Evolutionary conservation across 23 tunicate genomes (phyloP).

Genomic region (Aplidium turbinatum): DNA sequence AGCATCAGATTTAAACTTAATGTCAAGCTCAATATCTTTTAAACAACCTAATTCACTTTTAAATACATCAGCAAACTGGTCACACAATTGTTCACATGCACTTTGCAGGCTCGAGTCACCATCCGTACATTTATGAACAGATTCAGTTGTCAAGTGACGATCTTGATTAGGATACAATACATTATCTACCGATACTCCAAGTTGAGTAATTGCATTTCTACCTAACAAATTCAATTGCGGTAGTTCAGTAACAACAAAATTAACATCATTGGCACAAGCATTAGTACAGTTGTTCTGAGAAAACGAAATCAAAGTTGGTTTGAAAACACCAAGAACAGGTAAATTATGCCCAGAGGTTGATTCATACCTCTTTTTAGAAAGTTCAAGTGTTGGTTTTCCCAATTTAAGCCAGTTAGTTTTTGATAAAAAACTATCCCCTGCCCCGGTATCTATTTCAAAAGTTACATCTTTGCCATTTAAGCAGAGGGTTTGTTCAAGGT

Average conservation of each 20-base stretch:
- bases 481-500: constrained; percentile 5
- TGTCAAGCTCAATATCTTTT: constrained; percentile 33
- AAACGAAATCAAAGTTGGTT: neutral
- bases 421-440: constrained; percentile 23
- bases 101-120: constrained; percentile 11
- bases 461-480: neutral
- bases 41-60: constrained; percentile 28
- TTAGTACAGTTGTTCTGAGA: neutral
- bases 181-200: constrained; percentile 28
- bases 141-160: neutral
- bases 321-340: constrained; percentile 20
- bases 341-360: constrained; percentile 26
- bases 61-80: constrained; percentile 22
- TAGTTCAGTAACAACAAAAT: constrained; percentile 16
- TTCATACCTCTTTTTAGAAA: neutral
- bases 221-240: constrained; percentile 39
- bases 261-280: neutral
- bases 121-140: constrained; percentile 9
- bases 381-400: constrained; percentile 14
- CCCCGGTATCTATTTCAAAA: constrained; percentile 31
- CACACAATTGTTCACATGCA: constrained; percentile 24
- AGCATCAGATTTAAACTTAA: constrained; percentile 22
- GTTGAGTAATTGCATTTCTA: constrained; percentile 11
- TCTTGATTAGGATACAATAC: neutral
- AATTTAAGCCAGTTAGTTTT: constrained; percentile 8